Evolutionary conservation across 2,797 vertebrate genomes (phyloP).

Genomic region (Carcharodon carcharias): DNA sequence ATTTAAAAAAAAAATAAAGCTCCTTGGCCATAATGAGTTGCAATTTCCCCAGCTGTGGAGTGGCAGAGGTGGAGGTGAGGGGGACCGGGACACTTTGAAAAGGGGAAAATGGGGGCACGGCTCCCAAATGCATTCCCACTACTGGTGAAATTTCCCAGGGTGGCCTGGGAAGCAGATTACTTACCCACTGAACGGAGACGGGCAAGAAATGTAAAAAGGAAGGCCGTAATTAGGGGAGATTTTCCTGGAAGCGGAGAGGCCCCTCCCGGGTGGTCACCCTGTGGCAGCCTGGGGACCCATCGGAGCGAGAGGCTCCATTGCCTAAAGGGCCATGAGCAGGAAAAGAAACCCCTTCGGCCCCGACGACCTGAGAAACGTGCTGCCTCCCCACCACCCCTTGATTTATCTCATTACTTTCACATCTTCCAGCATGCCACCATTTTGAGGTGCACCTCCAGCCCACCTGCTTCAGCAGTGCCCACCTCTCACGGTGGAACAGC

Average conservation of each 20-base stretch:
- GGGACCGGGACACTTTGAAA: neutral
- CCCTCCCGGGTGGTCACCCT: no score
- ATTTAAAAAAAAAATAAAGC: neutral
- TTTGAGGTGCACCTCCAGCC: neutral
- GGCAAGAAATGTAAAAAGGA: neutral
- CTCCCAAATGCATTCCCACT: neutral
- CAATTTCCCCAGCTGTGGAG: neutral
- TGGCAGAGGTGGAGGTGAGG: neutral
- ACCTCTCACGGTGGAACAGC: neutral
- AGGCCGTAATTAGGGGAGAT: neutral
- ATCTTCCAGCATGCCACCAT: neutral
- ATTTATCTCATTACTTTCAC: neutral
- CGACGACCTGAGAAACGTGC: no score
- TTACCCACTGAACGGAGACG: neutral
- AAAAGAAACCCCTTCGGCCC: no score
- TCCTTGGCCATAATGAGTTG: neutral
- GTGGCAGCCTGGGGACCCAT: no score
- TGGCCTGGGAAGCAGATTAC: neutral
- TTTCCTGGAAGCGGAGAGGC: neutral
- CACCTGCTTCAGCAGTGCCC: neutral
- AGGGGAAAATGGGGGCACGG: no score
- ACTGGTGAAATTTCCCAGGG: neutral
- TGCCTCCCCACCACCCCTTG: no score
- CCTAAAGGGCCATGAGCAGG: no score
- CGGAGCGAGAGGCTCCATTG: no score